These are phyloP conservation scores for Blera fallax DNA, from an alignment of 2,888 invertebrate species.

Conservation along the genomic window DNA sequence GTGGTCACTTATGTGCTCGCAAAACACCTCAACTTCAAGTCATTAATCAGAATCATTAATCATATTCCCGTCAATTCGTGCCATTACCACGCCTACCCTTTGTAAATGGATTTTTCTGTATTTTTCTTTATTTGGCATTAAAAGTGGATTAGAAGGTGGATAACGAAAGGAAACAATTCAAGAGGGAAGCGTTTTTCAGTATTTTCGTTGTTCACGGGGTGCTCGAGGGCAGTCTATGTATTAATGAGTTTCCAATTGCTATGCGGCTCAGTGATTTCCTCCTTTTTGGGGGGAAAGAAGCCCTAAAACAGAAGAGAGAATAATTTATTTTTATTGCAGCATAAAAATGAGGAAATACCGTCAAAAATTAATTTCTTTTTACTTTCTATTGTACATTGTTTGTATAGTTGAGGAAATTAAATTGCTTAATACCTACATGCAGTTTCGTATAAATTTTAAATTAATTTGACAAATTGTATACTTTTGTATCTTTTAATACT, in stretches of 20 bases:
- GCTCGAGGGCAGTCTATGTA: slow-evolving; percentile 36
- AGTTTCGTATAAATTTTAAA: not conserved
- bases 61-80: slow-evolving; percentile 65
- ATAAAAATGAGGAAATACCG: slow-evolving; percentile 2
- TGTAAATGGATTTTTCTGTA: slow-evolving; percentile 63
- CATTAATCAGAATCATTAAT: slow-evolving; percentile 66
- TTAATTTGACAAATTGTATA: not conserved
- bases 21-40: slow-evolving; percentile 24
- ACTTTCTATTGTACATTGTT: not conserved
- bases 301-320: not conserved
- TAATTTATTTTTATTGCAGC: slow-evolving; percentile 9
- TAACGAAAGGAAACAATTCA: not conserved
- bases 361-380: not conserved
- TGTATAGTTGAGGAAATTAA: not conserved
- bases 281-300: not conserved
- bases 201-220: not conserved
- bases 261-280: slow-evolving; percentile 24
- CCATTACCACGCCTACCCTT: slow-evolving; percentile 71
- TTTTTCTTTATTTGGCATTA: slow-evolving; percentile 36
- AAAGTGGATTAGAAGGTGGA: slow-evolving; percentile 69
- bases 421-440: not conserved
- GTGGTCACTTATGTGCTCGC: slow-evolving; percentile 28
- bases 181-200: slow-evolving; percentile 28
- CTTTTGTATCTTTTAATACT: not conserved
- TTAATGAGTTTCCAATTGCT: slow-evolving; percentile 60